Evolutionary conservation across 2,113 vertebrate species (phyloP).

Genomic region (Spermophilus dauricus): DNA sequence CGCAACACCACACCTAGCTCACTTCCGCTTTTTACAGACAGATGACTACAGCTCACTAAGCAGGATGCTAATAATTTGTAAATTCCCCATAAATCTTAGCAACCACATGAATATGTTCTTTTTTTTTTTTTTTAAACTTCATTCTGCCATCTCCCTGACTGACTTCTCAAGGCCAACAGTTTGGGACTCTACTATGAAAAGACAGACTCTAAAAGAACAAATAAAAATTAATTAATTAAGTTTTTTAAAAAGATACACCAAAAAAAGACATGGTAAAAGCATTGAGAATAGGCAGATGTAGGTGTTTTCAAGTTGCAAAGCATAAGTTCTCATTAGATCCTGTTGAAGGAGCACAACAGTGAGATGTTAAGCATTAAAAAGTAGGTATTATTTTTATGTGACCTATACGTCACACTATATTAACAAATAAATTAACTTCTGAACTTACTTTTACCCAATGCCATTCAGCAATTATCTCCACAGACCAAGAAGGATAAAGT

Average conservation of each 20-base stretch:
- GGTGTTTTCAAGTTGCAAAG: background rate
- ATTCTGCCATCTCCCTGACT: slow-evolving; percentile 2
- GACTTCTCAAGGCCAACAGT: background rate
- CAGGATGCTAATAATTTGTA: background rate
- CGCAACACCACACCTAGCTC: too few species aligned
- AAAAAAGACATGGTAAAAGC: background rate
- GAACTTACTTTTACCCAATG: slow-evolving; percentile 97
- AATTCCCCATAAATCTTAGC: background rate
- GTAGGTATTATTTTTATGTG: background rate
- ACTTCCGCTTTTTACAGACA: slow-evolving; percentile 19
- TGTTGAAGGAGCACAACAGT: slow-evolving; percentile 5
- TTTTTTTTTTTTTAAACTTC: background rate
- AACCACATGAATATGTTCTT: background rate
- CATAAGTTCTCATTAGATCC: slow-evolving; percentile 10
- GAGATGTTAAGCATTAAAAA: background rate
- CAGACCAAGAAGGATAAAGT: slow-evolving; percentile 95
- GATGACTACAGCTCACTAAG: background rate
- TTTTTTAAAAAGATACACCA: background rate
- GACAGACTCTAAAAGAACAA: background rate
- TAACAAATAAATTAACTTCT: slow-evolving; percentile 14
- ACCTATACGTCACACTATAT: background rate
- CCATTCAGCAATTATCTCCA: slow-evolving; percentile 94
- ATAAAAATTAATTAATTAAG: background rate
- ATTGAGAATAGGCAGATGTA: background rate
- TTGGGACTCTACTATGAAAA: background rate